A percentile compares a stretch with the other conserved stretches of the same genome.
Conservation (phyloP, 2,113 vertebrate genomes). For the Dolichallabes microphthalmus region DNA sequence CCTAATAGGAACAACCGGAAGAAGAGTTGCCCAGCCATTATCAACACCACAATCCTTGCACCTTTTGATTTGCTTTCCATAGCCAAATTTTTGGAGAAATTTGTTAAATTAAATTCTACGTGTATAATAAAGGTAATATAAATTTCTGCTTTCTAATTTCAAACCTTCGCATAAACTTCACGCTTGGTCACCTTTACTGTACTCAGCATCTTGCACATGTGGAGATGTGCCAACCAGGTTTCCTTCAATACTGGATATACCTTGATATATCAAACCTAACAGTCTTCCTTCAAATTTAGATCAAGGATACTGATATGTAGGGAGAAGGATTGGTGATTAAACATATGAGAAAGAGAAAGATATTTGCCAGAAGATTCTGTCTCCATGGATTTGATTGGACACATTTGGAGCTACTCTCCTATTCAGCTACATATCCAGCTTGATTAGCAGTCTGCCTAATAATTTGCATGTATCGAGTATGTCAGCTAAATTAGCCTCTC, state of each 20-base stretch:
- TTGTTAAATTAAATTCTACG: neutral
- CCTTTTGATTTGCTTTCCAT: neutral
- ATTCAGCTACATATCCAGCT: conserved; percentile 59
- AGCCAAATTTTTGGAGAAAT: neutral
- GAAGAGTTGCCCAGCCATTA: neutral
- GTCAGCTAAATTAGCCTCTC: conserved; percentile 73
- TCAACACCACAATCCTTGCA: neutral
- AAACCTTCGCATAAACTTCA: neutral
- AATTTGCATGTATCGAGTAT: conserved; percentile 63
- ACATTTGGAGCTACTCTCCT: conserved; percentile 53
- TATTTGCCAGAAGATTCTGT: conserved; percentile 30
- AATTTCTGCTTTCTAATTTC: too few species aligned
- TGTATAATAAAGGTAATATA: neutral
- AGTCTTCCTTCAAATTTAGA: neutral
- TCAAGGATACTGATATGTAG: neutral
- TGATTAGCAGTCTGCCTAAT: conserved; percentile 71
- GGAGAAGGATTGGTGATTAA: neutral
- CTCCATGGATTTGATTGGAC: conserved; percentile 26
- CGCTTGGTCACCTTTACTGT: neutral
- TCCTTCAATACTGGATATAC: conserved; percentile 24
- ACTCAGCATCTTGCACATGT: conserved; percentile 35
- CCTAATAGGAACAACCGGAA: too few species aligned
- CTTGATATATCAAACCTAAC: neutral
- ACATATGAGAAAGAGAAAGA: conserved; percentile 10
- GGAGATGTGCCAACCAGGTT: conserved; percentile 43